A percentile compares a stretch with the other conserved stretches of the same genome.
Conservation (phyloP, 2,888 invertebrate species). For the Leptinotarsa haldemani region DNA sequence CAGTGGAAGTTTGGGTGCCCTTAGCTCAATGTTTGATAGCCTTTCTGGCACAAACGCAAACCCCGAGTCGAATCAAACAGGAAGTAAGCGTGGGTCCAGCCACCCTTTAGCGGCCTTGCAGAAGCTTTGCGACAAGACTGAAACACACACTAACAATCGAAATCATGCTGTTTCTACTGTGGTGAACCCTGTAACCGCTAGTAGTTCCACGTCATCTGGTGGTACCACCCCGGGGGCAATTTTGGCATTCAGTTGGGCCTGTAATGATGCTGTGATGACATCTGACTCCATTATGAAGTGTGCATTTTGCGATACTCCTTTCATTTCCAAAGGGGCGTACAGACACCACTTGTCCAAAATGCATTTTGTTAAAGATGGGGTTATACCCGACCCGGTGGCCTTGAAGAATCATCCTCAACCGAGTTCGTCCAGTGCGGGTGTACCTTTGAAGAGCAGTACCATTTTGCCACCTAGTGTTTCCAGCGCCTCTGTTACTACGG, state of each 20-base stretch:
- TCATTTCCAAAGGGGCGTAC: conserved; percentile 96
- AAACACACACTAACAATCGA: conserved; percentile 73
- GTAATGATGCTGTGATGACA: conserved; percentile 90
- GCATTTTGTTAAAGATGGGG: conserved; percentile 95
- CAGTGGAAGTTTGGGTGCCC: conserved; percentile 80
- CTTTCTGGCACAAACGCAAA: conserved; percentile 72
- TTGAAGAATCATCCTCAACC: conserved; percentile 69
- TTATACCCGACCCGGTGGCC: conserved; percentile 80
- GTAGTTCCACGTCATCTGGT: conserved; percentile 59
- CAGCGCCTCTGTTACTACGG: conserved; percentile 52
- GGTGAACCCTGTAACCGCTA: conserved; percentile 60
- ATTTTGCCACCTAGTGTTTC: conserved; percentile 52
- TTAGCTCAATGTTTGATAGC: conserved; percentile 92
- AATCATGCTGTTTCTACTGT: conserved; percentile 59
- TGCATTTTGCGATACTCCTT: conserved; percentile 94
- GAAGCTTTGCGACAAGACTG: conserved; percentile 95
- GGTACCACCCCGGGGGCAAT: conserved; percentile 84
- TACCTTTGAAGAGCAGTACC: conserved; percentile 58
- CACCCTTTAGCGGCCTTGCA: conserved; percentile 95
- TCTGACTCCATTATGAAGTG: conserved; percentile 92
- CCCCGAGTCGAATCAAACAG: conserved; percentile 64
- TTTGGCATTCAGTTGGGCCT: conserved; percentile 93
- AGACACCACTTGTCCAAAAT: conserved; percentile 95
- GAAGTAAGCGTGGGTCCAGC: conserved; percentile 77
- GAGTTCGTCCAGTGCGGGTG: conserved; percentile 51